These are phyloP conservation scores for Troilus luridus DNA, from an alignment of 2,888 invertebrate species.

Conservation along the genomic window DNA sequence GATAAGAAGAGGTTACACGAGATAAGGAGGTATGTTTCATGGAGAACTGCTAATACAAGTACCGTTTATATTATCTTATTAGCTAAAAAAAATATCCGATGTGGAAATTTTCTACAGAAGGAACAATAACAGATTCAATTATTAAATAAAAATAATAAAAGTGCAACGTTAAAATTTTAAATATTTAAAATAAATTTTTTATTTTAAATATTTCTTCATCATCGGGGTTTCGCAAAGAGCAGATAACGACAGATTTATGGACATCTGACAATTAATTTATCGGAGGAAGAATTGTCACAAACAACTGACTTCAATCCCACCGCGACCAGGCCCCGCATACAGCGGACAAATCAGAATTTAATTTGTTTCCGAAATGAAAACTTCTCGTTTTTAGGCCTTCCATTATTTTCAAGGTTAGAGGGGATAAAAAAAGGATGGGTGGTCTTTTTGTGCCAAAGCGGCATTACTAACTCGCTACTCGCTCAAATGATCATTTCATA, in stretches of 20 bases:
- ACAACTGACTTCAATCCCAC: not conserved
- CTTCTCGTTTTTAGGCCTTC: conserved; percentile 18
- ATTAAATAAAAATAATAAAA: not conserved
- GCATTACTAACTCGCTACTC: not conserved
- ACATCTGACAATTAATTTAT: conserved; percentile 38
- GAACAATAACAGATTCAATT: not conserved
- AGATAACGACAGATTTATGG: conserved; percentile 22
- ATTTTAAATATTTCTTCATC: not conserved
- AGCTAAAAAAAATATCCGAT: not conserved
- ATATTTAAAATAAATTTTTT: not conserved
- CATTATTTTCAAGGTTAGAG: not conserved
- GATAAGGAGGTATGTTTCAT: too few relatives aligned
- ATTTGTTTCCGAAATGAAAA: conserved; percentile 28
- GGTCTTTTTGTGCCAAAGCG: not conserved
- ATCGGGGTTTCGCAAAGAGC: not conserved
- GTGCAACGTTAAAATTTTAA: not conserved
- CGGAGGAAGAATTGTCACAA: conserved; percentile 9
- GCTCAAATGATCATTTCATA: conserved; percentile 6
- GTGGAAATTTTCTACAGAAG: not conserved
- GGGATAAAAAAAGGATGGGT: not conserved
- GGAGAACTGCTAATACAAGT: too few relatives aligned
- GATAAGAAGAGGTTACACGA: too few relatives aligned
- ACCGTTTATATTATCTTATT: too few relatives aligned
- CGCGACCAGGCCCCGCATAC: not conserved
- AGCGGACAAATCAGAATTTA: conserved; percentile 18